Evolutionary conservation across 2,888 invertebrate species (phyloP).

Genomic region (Rhimphoctona megacephalus): DNA sequence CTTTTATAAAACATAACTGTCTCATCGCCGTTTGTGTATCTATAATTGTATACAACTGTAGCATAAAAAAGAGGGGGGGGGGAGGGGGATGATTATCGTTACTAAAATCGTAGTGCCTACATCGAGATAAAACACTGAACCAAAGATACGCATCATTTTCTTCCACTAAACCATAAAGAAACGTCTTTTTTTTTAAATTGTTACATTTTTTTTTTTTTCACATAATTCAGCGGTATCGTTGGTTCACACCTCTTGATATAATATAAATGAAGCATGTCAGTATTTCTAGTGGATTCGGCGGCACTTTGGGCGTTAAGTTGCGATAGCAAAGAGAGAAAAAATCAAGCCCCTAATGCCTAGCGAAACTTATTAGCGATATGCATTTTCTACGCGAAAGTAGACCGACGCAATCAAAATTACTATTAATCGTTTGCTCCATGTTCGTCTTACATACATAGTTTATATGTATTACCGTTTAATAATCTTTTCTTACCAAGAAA

Average conservation of each 20-base stretch:
- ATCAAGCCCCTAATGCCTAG: constrained; percentile 3
- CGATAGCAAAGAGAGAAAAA: background rate
- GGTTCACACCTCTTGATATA: constrained; percentile 3
- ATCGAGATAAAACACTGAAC: constrained; percentile 61
- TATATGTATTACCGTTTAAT: background rate
- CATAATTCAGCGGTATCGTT: constrained; percentile 13
- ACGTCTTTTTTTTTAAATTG: background rate
- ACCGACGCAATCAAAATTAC: constrained; percentile 61
- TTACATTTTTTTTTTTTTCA: constrained; percentile 10
- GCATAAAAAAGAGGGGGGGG: constrained; percentile 34
- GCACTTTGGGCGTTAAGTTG: constrained; percentile 11
- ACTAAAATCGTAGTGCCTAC: constrained; percentile 63
- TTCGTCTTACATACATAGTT: background rate
- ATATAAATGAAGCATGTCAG: constrained; percentile 40
- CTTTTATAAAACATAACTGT: constrained; percentile 38
- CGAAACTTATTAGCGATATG: constrained; percentile 35
- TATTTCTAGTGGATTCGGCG: constrained; percentile 23
- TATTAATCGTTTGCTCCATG: constrained; percentile 21
- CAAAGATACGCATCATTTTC: constrained; percentile 61
- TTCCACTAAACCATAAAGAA: background rate
- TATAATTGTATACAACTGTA: constrained; percentile 60
- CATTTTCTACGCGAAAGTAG: constrained; percentile 54
- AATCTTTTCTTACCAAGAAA: constrained; percentile 22
- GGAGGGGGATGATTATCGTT: constrained; percentile 50
- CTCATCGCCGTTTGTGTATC: constrained; percentile 35